Evolutionary conservation across 2,797 vertebrate species (phyloP).

Genomic region (Eulemur mongoz): DNA sequence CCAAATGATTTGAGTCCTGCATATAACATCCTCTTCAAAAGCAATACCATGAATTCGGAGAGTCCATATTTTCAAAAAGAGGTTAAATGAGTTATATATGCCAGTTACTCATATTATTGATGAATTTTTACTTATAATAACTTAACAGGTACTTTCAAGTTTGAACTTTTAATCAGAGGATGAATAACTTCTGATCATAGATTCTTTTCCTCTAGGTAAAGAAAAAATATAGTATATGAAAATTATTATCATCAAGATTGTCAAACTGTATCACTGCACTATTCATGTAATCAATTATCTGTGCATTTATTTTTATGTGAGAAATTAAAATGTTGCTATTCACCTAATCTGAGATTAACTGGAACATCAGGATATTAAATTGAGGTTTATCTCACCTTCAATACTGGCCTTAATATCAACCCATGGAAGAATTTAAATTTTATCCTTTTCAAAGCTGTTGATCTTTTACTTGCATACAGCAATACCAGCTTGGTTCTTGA

Average conservation of each 20-base stretch:
- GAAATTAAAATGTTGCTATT: neutral
- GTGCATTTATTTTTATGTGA: neutral
- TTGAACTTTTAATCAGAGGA: neutral
- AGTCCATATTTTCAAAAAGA: neutral
- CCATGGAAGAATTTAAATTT: neutral
- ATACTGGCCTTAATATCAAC: neutral
- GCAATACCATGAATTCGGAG: neutral
- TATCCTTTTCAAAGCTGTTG: neutral
- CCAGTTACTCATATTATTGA: neutral
- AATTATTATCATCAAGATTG: neutral
- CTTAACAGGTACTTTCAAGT: neutral
- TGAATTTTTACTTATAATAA: slow-evolving; percentile 10
- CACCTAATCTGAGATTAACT: neutral
- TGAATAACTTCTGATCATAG: neutral
- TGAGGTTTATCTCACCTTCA: neutral
- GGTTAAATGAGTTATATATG: neutral
- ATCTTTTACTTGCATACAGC: neutral
- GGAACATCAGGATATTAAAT: neutral
- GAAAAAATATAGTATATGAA: neutral
- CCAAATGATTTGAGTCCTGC: neutral
- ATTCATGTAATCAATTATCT: neutral
- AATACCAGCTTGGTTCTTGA: neutral
- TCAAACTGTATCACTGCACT: neutral
- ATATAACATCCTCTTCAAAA: neutral
- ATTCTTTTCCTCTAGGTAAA: neutral